phyloP scores from a whole-genome alignment of 1,140 invertebrate genomes.

The Heliconius himera region DNA sequence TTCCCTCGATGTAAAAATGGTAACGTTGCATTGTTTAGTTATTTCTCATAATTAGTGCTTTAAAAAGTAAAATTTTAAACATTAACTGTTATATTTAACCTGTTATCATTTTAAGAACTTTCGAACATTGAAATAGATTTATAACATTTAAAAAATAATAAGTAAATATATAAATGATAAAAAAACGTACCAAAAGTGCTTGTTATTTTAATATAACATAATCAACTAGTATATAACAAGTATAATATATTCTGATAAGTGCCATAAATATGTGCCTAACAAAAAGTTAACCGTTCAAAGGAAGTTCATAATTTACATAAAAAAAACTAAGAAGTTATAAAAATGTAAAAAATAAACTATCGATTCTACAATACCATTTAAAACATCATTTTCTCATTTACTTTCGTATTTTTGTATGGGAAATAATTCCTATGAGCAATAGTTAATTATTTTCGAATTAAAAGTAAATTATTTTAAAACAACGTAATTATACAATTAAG shows the following conservation, averaged over 20 bases:
- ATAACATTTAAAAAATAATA: background rate
- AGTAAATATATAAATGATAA: too few species aligned
- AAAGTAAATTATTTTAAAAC: slow-evolving; percentile 12
- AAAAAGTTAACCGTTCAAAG: background rate
- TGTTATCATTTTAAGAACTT: background rate
- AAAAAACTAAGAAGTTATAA: background rate
- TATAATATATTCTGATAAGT: too few species aligned
- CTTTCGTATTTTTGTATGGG: background rate
- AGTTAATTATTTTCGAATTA: slow-evolving; percentile 26
- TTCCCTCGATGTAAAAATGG: background rate
- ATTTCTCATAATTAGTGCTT: slow-evolving; percentile 9
- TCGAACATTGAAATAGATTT: background rate
- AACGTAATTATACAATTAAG: slow-evolving; percentile 28
- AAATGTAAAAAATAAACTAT: background rate
- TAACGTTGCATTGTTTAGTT: slow-evolving; percentile 1
- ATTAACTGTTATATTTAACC: background rate
- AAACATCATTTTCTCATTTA: background rate
- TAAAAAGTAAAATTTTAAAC: background rate
- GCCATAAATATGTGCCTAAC: too few species aligned
- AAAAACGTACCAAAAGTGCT: too few species aligned
- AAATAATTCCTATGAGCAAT: slow-evolving; percentile 7
- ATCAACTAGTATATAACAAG: too few species aligned
- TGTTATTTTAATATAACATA: too few species aligned
- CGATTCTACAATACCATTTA: background rate
- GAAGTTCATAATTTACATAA: background rate